phyloP scores from a whole-genome alignment of 2,797 vertebrate genomes.

The Tragopan temminckii region DNA sequence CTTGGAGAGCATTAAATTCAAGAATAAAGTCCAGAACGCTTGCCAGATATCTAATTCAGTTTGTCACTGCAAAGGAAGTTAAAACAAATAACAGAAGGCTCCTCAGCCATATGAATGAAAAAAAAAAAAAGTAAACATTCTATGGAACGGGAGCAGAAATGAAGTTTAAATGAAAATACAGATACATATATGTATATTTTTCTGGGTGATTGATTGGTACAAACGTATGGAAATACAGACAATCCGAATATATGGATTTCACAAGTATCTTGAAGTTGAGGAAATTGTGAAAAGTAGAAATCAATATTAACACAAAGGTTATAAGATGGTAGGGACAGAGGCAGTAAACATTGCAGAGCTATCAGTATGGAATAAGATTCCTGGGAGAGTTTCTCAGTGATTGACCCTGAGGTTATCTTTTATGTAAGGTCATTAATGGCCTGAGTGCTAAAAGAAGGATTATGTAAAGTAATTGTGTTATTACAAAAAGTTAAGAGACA shows the following conservation, averaged over 20 bases:
- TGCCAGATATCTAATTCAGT: neutral
- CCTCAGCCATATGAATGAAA: neutral
- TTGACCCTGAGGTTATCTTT: neutral
- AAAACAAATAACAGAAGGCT: neutral
- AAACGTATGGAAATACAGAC: neutral
- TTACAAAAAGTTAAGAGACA: neutral
- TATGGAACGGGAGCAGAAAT: neutral
- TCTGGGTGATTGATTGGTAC: neutral
- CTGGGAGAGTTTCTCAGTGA: neutral
- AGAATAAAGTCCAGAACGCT: neutral
- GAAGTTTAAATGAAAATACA: neutral
- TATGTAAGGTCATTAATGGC: neutral
- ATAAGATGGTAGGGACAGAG: neutral
- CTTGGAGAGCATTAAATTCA: constrained; percentile 15
- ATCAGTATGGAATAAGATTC: neutral
- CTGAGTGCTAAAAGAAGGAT: neutral
- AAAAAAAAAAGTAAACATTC: neutral
- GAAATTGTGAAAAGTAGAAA: neutral
- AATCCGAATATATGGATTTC: neutral
- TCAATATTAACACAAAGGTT: neutral
- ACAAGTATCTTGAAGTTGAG: neutral
- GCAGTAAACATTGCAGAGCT: neutral
- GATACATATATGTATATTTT: neutral
- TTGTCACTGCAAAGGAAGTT: neutral
- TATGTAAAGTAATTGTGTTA: neutral